phyloP scores from a whole-genome alignment of 2,888 invertebrate species.

The Amorpha juglandis region DNA sequence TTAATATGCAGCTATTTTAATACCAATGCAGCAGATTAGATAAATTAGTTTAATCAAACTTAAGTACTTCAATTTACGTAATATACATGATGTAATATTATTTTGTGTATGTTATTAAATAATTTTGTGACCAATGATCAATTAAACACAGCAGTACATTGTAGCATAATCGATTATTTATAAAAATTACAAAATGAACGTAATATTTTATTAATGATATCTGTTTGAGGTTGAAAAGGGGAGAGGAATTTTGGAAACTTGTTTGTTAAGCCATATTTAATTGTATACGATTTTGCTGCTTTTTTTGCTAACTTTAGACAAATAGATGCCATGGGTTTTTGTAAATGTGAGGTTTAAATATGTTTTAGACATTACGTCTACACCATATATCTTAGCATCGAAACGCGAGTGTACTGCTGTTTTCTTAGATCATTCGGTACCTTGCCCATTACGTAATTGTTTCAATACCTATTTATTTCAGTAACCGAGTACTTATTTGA shows the following conservation, averaged over 20 bases:
- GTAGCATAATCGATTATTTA: background rate
- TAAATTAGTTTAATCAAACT: background rate
- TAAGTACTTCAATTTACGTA: background rate
- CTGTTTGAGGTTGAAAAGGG: too few relatives aligned
- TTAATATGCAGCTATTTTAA: constrained; percentile 15
- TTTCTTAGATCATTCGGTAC: background rate
- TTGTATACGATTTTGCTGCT: too few relatives aligned
- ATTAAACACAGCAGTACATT: constrained; percentile 1
- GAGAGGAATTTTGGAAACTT: too few relatives aligned
- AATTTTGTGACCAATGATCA: background rate
- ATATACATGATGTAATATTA: background rate
- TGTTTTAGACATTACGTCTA: too few relatives aligned
- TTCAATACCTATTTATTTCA: background rate
- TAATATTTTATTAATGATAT: too few relatives aligned
- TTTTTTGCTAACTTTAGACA: too few relatives aligned
- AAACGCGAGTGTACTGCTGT: constrained; percentile 10
- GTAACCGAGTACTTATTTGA: constrained; percentile 16
- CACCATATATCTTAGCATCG: background rate
- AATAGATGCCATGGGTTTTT: background rate
- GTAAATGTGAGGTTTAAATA: background rate
- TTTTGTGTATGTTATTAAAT: background rate
- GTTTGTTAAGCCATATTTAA: too few relatives aligned
- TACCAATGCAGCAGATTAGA: constrained; percentile 15
- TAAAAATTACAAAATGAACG: too few relatives aligned
- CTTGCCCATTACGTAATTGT: background rate